These are phyloP conservation scores for Coenobita brevimanus DNA, from an alignment of 1,140 invertebrate genomes.

Conservation along the genomic window DNA sequence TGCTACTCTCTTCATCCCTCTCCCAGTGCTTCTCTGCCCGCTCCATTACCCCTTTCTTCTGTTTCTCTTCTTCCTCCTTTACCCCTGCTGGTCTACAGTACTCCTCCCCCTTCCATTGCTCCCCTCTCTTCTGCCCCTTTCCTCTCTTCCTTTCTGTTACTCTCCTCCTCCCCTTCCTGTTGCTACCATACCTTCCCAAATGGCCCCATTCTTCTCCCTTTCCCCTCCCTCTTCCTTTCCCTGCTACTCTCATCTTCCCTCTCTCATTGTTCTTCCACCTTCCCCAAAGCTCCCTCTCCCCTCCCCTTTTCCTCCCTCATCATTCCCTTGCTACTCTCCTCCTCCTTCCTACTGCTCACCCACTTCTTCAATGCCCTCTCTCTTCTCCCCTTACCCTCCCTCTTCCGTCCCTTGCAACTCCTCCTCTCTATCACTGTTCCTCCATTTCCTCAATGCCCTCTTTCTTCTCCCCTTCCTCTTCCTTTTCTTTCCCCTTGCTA, in stretches of 20 bases:
- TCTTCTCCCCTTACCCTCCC: neutral
- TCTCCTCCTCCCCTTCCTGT: too few species aligned
- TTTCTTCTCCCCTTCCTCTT: neutral
- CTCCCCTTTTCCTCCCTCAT: neutral
- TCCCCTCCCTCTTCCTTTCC: neutral
- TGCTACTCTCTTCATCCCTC: too few species aligned
- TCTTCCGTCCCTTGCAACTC: neutral
- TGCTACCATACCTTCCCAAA: too few species aligned
- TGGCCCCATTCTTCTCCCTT: neutral
- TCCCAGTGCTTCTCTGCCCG: too few species aligned
- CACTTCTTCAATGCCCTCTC: neutral
- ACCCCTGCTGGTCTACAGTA: too few species aligned
- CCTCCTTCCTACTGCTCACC: neutral
- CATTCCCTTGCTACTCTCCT: neutral
- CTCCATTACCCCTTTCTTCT: too few species aligned
- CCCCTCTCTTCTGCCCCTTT: too few species aligned
- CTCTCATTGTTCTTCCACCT: too few species aligned
- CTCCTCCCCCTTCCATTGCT: too few species aligned
- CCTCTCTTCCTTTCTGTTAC: too few species aligned
- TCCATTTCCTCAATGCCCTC: neutral
- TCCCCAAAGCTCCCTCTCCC: neutral
- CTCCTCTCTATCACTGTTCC: neutral
- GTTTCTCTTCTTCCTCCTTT: too few species aligned
- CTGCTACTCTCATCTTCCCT: neutral
- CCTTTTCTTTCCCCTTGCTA: neutral